phyloP scores from a whole-genome alignment of 2,888 invertebrate species.

The Diploptera punctata region DNA sequence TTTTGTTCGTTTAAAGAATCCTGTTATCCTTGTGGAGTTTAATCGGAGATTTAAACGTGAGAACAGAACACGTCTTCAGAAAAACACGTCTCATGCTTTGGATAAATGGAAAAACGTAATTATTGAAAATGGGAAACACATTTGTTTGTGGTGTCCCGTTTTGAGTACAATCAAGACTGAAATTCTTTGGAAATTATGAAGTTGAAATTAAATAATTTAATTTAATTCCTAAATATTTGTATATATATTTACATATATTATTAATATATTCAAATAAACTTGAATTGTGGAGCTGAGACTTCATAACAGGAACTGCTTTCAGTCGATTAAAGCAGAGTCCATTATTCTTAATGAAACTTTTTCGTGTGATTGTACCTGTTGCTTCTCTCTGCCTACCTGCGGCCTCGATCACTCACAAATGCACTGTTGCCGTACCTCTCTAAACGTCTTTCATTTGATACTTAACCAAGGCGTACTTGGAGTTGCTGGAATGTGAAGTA shows the following conservation, averaged over 20 bases:
- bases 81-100: neutral
- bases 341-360: neutral
- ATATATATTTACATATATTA: no score
- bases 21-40: neutral
- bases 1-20: neutral
- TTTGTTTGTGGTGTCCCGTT: neutral
- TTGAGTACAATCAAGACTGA: neutral
- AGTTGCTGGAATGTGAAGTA: constrained; percentile 19
- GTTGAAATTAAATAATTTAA: no score
- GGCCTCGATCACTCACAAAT: constrained; percentile 32
- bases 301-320: no score
- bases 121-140: neutral
- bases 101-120: no score
- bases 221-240: no score
- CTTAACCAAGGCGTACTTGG: neutral
- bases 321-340: no score
- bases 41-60: neutral
- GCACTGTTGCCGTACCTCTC: constrained; percentile 32
- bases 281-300: no score
- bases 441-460: neutral
- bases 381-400: constrained; percentile 31
- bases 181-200: no score
- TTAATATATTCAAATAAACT: no score
- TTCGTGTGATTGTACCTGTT: constrained; percentile 20
- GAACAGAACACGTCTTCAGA: neutral